A percentile compares a stretch with the other conserved stretches of the same genome.
Conservation (phyloP, 2,888 invertebrate genomes). For the Tortrix viridana region DNA sequence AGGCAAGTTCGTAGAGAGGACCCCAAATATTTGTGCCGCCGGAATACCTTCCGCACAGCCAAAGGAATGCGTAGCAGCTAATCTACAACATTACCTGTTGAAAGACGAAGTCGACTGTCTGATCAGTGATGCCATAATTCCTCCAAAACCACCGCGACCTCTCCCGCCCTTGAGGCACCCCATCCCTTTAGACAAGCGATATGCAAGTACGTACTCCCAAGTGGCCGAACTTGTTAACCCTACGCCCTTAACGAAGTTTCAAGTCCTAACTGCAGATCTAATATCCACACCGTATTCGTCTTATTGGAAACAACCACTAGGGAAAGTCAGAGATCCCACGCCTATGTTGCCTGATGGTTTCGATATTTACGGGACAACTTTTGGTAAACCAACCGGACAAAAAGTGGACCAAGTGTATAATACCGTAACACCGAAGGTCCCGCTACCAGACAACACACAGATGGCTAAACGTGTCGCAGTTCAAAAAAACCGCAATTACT, state of each 20-base stretch:
- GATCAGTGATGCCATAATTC: slow-evolving; percentile 49
- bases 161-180: slow-evolving; percentile 44
- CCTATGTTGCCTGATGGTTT: slow-evolving; percentile 50
- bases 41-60: slow-evolving; percentile 49
- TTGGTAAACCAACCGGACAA: slow-evolving; percentile 48
- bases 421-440: slow-evolving; percentile 49
- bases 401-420: slow-evolving; percentile 47
- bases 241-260: slow-evolving; percentile 50
- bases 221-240: slow-evolving; percentile 49
- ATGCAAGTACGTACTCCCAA: slow-evolving; percentile 46
- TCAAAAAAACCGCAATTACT: slow-evolving; percentile 52
- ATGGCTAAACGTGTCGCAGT: slow-evolving; percentile 42
- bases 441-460: slow-evolving; percentile 45
- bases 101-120: slow-evolving; percentile 58
- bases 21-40: slow-evolving; percentile 51
- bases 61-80: slow-evolving; percentile 39
- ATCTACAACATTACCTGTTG: slow-evolving; percentile 47
- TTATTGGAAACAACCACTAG: slow-evolving; percentile 52
- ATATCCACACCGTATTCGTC: slow-evolving; percentile 50
- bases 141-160: slow-evolving; percentile 40
- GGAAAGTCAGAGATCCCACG: slow-evolving; percentile 46
- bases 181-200: slow-evolving; percentile 45
- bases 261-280: slow-evolving; percentile 50
- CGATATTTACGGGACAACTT: slow-evolving; percentile 42
- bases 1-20: slow-evolving; percentile 55